phyloP scores from a whole-genome alignment of 2,797 vertebrate genomes.

The Microctenopoma lineatum region DNA sequence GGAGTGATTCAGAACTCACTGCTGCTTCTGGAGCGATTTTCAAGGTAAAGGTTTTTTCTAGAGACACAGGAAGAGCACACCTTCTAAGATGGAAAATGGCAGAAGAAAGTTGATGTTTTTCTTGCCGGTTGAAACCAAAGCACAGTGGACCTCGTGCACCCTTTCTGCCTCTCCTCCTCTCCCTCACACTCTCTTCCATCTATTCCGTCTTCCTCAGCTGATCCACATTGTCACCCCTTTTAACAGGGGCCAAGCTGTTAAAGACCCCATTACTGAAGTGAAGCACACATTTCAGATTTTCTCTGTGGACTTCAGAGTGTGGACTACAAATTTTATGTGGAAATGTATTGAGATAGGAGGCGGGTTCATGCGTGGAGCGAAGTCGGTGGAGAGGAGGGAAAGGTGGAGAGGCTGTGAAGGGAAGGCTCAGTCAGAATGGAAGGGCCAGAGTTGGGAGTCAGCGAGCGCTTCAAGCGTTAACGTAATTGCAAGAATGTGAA shows the following conservation, averaged over 20 bases:
- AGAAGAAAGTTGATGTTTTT: slow-evolving; percentile 66
- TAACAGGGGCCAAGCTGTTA: slow-evolving; percentile 84
- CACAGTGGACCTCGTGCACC: slow-evolving; percentile 68
- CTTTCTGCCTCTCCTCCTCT: slow-evolving; percentile 21
- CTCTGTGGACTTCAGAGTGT: slow-evolving; percentile 70
- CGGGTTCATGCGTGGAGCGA: slow-evolving; percentile 69
- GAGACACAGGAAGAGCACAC: slow-evolving; percentile 61
- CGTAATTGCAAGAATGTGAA: slow-evolving; percentile 99
- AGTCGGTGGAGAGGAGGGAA: slow-evolving; percentile 68
- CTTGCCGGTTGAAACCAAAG: slow-evolving; percentile 74
- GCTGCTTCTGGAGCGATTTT: slow-evolving; percentile 44
- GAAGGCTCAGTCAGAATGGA: slow-evolving; percentile 91
- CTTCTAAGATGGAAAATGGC: slow-evolving; percentile 70
- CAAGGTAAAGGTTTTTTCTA: slow-evolving; percentile 55
- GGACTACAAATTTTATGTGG: slow-evolving; percentile 79
- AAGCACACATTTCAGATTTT: slow-evolving; percentile 74
- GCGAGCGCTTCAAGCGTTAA: slow-evolving; percentile 98
- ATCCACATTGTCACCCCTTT: slow-evolving; percentile 82
- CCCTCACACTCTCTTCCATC: slow-evolving; percentile 60
- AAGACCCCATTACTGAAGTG: slow-evolving; percentile 82
- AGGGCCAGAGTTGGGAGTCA: slow-evolving; percentile 89
- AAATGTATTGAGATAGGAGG: slow-evolving; percentile 72
- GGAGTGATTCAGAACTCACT: slow-evolving; percentile 16
- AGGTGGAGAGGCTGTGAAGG: slow-evolving; percentile 80
- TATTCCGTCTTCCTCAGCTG: slow-evolving; percentile 70